Conservation (phyloP, 2,797 vertebrate species). For the Mormyrops boulengeri region DNA sequence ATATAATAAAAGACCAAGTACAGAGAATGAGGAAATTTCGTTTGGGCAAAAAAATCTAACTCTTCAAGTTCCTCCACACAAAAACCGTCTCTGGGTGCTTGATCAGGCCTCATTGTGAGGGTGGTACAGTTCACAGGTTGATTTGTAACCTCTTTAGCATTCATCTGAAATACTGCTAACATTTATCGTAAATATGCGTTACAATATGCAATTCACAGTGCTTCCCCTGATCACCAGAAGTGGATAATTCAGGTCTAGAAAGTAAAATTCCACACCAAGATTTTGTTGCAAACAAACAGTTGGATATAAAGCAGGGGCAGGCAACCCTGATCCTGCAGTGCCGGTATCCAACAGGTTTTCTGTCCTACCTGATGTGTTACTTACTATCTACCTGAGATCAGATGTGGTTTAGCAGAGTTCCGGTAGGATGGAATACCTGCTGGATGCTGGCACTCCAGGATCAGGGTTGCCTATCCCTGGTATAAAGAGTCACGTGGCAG, state of each 20-base stretch:
- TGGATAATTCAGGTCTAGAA: neutral
- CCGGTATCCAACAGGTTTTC: neutral
- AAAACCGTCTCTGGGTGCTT: neutral
- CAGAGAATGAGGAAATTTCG: conserved; percentile 21
- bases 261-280: neutral
- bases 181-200: neutral
- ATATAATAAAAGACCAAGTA: neutral
- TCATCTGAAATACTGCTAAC: neutral
- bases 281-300: neutral
- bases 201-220: neutral
- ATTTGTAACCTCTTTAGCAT: neutral
- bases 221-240: neutral
- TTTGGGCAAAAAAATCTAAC: conserved; percentile 11
- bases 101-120: neutral
- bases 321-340: neutral
- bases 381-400: neutral
- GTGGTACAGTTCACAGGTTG: neutral
- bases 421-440: too few species aligned
- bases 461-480: neutral
- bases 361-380: neutral
- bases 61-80: conserved; percentile 13
- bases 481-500: neutral
- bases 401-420: neutral
- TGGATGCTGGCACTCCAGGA: neutral
- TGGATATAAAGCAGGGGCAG: neutral